These are phyloP conservation scores for Ectobius pallidus DNA, from an alignment of 2,888 invertebrate species.

Conservation along the genomic window DNA sequence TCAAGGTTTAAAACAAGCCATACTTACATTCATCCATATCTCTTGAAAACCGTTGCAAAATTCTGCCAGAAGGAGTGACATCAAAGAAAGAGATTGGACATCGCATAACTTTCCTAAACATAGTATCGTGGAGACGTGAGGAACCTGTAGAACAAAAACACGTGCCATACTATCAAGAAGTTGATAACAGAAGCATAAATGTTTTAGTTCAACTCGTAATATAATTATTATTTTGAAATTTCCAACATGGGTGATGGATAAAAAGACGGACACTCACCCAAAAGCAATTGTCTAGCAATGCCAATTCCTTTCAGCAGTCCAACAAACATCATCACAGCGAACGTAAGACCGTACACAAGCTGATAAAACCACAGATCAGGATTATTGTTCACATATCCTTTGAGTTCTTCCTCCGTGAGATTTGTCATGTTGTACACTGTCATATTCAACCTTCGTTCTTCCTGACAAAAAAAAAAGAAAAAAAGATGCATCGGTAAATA, in stretches of 20 bases:
- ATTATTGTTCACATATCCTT: conserved; percentile 48
- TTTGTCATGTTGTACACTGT: conserved; percentile 4
- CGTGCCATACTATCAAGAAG: no score
- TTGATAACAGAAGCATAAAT: no score
- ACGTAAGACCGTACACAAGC: conserved; percentile 54
- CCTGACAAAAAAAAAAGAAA: conserved; percentile 17
- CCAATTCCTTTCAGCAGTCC: conserved; percentile 52
- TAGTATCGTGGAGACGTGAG: conserved; percentile 47
- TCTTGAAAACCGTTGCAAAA: conserved; percentile 56
- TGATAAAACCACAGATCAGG: conserved; percentile 55
- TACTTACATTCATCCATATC: conserved; percentile 57
- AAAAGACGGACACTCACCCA: conserved; percentile 36
- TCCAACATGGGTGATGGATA: no score
- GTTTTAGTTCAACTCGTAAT: no score
- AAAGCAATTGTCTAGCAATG: conserved; percentile 46
- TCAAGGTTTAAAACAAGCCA: no score
- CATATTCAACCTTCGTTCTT: conserved; percentile 27
- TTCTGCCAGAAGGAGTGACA: conserved; percentile 54
- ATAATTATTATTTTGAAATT: no score
- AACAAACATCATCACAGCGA: conserved; percentile 54
- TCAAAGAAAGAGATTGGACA: conserved; percentile 56
- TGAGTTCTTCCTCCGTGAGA: conserved; percentile 36
- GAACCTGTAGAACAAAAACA: conserved; percentile 44
- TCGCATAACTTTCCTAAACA: conserved; percentile 47
- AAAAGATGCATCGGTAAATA: no score